Conservation (phyloP, 92 coral and sea anemone species). For the Epizoanthus rinbou region DNA sequence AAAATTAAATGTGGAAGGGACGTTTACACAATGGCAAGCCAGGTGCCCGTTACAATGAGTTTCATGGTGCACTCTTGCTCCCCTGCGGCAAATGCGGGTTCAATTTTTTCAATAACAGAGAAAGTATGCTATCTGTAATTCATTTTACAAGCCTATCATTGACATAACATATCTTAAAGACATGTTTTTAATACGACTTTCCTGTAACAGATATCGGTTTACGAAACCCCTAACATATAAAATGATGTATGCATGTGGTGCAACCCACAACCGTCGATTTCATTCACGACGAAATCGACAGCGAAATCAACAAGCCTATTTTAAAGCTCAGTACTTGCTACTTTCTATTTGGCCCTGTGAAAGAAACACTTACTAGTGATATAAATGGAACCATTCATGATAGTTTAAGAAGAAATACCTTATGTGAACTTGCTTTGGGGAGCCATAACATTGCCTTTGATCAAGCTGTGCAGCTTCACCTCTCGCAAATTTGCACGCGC, state of each 20-base stretch:
- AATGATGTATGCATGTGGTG: constrained; percentile 1
- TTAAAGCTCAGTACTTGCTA: background rate
- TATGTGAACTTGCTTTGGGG: constrained; percentile 13
- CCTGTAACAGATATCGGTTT: background rate
- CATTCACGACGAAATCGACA: constrained; percentile 40
- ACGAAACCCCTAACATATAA: background rate
- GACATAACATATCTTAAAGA: background rate
- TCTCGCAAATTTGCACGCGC: constrained; percentile 74
- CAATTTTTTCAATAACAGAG: background rate
- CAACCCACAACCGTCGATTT: constrained; percentile 33
- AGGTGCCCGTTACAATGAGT: constrained; percentile 84
- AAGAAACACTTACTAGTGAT: background rate
- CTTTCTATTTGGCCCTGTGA: background rate
- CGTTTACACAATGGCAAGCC: constrained; percentile 68
- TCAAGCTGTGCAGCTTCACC: constrained; percentile 53
- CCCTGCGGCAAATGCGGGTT: constrained; percentile 39
- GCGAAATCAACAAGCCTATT: background rate
- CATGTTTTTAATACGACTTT: background rate
- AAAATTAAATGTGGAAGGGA: constrained; percentile 41
- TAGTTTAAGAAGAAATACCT: constrained; percentile 40
- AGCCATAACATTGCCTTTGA: constrained; percentile 30
- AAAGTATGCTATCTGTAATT: background rate
- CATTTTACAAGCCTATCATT: background rate
- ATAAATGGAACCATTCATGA: background rate
- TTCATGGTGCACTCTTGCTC: constrained; percentile 55